A percentile compares a stretch with the other conserved stretches of the same genome.
Evolutionary conservation across 2,113 vertebrate genomes (phyloP).

Genomic region (Myrmecobius fasciatus): DNA sequence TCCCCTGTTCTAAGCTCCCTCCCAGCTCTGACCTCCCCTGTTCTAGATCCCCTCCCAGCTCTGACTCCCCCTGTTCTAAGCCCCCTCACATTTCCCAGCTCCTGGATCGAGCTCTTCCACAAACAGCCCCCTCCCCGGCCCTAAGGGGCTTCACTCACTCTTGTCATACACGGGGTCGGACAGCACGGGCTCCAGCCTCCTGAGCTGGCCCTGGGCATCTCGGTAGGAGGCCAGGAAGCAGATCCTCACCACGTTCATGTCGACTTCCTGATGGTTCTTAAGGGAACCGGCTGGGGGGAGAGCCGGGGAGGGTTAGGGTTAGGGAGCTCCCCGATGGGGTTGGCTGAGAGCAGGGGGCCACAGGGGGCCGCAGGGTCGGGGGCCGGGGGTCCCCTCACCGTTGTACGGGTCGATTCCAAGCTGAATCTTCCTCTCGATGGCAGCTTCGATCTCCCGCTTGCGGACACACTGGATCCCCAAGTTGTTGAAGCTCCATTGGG

Average conservation of each 20-base stretch:
- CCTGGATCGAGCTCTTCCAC: not conserved
- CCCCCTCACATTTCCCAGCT: too few relatives aligned
- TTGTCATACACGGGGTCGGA: constrained; percentile 95
- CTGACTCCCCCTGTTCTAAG: not conserved
- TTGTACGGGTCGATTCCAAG: constrained; percentile 94
- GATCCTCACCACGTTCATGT: constrained; percentile 95
- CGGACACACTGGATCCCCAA: constrained; percentile 95
- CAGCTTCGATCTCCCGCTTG: constrained; percentile 92
- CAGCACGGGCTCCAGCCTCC: constrained; percentile 87
- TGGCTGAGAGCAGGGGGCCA: fast-evolving
- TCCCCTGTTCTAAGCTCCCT: not conserved
- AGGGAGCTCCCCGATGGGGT: too few relatives aligned
- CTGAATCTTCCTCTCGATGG: constrained; percentile 90
- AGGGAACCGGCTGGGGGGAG: constrained; percentile 87
- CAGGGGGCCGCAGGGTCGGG: fast-evolving
- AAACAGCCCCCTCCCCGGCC: not conserved
- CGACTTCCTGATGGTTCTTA: constrained; percentile 95
- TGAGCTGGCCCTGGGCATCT: constrained; percentile 83
- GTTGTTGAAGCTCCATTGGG: constrained; percentile 89
- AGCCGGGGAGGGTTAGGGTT: not conserved
- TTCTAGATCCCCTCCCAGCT: not conserved
- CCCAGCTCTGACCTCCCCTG: not conserved
- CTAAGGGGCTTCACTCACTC: constrained; percentile 83
- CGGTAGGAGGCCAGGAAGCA: constrained; percentile 93
- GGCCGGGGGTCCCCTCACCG: constrained; percentile 81